Base-by-base conservation (phyloP, 1,140 invertebrate species). In the Maconellicoccus hirsutus region DNA sequence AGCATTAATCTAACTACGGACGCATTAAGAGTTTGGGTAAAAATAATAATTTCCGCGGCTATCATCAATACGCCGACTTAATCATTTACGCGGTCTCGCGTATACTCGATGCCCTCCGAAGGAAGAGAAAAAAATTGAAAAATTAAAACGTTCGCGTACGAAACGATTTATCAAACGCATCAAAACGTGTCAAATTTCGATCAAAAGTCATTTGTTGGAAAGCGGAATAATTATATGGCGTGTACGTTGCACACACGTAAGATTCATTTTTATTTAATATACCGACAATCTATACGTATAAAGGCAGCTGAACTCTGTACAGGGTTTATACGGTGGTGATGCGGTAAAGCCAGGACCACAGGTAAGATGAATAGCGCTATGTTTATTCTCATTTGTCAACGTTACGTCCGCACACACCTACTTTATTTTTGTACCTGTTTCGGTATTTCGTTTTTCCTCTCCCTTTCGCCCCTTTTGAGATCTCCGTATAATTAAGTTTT, bases 131-230 rank as follows among this genome's bases (percentile, higher is more conserved):
- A 66, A 66, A 66, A 66, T 66, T 66, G 10, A 19, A 59, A 59
- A 59, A 66, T 66, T 23, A 66, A 66, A 66, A 25, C 61, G 61
- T 66, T 66, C 61, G 61, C 21, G 25, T 26, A 66, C 61, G 22
- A 66, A 26, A 25, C 61, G 21, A 66, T 66, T 66, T 66, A 66
- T 66, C 61, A 66, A 66, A 66, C 8, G 10, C 22, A 25, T 8
- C 25, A 66, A 25, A 66, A 66, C 61, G 21, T 66, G 61, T 66
- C 61, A 66, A 66, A 66, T 66, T 66, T 66, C 25, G 61, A 66
- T 66, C 61, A 66, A 66, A 66, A 66, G 61, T 66, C 61, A 66
- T 66, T 66, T 66, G 61, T 66, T 66, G 22, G 25, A 66, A 66
- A 26, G 61, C 25, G 10, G 61, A 66, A 66, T 66, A 66, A 66